These are phyloP conservation scores for Rhopalosiphum padi DNA, from an alignment of 1,140 invertebrate genomes.

Conservation along the genomic window DNA sequence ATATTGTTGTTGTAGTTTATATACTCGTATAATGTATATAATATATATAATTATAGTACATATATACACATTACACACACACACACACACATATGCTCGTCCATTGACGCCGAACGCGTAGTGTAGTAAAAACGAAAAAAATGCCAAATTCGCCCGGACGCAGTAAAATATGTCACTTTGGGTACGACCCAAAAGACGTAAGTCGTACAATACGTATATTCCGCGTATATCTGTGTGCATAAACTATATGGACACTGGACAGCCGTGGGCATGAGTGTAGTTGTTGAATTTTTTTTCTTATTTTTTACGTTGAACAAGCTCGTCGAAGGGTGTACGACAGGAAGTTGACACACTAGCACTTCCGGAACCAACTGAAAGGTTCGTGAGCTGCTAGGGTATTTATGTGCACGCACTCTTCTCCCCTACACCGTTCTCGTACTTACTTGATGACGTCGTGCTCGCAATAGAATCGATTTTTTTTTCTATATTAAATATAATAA, in stretches of 20 bases:
- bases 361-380: slow-evolving; percentile 12
- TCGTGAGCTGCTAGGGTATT: neutral
- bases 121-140: neutral
- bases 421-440: neutral
- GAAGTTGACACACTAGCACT: neutral
- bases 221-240: too few relatives aligned
- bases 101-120: neutral
- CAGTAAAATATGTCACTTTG: neutral
- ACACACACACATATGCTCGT: too few relatives aligned
- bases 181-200: neutral
- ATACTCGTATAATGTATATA: neutral
- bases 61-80: neutral
- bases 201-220: neutral
- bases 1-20: neutral
- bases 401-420: neutral
- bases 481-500: neutral
- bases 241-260: neutral
- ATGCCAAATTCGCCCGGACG: neutral
- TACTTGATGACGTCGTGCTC: neutral
- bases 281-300: neutral
- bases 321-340: neutral
- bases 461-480: neutral
- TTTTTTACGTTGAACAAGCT: neutral
- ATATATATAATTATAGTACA: neutral
- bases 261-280: neutral